A percentile compares a stretch with the other conserved stretches of the same genome.
phyloP scores from a whole-genome alignment of 2,797 vertebrate genomes.

The Gorsachius magnificus region DNA sequence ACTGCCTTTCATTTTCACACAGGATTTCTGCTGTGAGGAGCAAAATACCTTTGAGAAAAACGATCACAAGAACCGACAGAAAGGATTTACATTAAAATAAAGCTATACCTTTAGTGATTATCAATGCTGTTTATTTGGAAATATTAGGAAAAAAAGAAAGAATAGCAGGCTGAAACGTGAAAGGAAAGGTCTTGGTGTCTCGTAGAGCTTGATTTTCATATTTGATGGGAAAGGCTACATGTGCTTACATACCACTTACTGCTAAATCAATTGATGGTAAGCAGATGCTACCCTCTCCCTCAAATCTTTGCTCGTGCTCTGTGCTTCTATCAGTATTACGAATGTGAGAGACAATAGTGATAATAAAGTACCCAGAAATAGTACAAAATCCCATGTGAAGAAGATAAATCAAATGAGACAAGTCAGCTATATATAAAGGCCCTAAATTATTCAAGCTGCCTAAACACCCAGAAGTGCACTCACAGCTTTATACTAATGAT shows the following conservation, averaged over 20 bases:
- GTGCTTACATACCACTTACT: neutral
- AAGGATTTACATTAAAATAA: neutral
- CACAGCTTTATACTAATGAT: slow-evolving; percentile 46
- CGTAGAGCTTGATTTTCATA: neutral
- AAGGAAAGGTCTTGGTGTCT: neutral
- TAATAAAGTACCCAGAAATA: slow-evolving; percentile 50
- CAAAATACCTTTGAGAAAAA: neutral
- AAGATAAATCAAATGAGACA: slow-evolving; percentile 55
- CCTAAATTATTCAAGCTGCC: slow-evolving; percentile 64
- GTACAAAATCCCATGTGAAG: slow-evolving; percentile 38
- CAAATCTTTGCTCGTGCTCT: neutral
- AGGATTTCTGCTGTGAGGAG: neutral
- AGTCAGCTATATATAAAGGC: slow-evolving; percentile 61
- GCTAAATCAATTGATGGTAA: neutral
- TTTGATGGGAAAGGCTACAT: neutral
- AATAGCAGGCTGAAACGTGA: neutral
- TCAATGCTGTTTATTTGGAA: neutral
- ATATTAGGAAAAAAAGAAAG: neutral
- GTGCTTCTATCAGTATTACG: neutral
- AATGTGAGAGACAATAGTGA: slow-evolving; percentile 33
- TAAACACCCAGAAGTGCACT: slow-evolving; percentile 57
- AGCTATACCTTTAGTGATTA: neutral
- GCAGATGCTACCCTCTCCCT: slow-evolving; percentile 28
- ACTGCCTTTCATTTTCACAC: neutral
- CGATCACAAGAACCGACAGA: neutral